phyloP scores from a whole-genome alignment of 2,888 invertebrate species.

The Pilophorus perplexus region DNA sequence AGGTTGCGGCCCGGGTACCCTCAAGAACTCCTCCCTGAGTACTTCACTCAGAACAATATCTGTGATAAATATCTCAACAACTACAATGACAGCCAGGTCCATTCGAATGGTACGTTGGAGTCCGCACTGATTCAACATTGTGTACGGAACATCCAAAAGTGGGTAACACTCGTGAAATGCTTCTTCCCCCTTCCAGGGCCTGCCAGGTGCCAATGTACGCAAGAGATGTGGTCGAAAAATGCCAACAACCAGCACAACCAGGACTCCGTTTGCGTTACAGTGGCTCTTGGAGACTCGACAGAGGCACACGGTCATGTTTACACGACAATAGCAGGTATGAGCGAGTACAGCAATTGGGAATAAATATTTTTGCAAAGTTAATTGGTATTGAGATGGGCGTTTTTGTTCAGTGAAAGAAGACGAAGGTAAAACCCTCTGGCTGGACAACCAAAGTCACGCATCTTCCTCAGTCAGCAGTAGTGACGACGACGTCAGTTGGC shows the following conservation, averaged over 20 bases:
- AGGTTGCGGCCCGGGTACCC: conserved; percentile 61
- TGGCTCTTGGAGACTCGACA: conserved; percentile 49
- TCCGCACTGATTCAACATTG: not conserved
- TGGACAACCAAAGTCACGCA: conserved; percentile 68
- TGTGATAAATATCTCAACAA: conserved; percentile 52
- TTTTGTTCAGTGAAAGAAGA: conserved; percentile 58
- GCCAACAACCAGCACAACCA: conserved; percentile 42
- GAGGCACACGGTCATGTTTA: conserved; percentile 50
- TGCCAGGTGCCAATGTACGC: conserved; percentile 42
- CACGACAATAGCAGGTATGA: conserved; percentile 50
- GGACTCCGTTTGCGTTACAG: conserved; percentile 50
- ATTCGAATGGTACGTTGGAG: conserved; percentile 49
- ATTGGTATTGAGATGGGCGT: too few species aligned
- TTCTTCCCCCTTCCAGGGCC: conserved; percentile 21
- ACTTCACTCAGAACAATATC: conserved; percentile 48
- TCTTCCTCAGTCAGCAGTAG: conserved; percentile 63
- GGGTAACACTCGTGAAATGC: not conserved
- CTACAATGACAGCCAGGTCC: conserved; percentile 50
- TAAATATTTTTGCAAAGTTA: too few species aligned
- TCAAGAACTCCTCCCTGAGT: conserved; percentile 56
- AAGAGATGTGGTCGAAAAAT: conserved; percentile 44
- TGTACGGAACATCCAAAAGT: not conserved
- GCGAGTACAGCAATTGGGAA: too few species aligned
- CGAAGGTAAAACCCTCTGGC: conserved; percentile 65
- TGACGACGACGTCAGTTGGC: conserved; percentile 64